Percentiles rank a stretch among this genome's conserved stretches.
Conservation (phyloP, 2,113 vertebrate genomes). For the Heloderma charlesbogerti region DNA sequence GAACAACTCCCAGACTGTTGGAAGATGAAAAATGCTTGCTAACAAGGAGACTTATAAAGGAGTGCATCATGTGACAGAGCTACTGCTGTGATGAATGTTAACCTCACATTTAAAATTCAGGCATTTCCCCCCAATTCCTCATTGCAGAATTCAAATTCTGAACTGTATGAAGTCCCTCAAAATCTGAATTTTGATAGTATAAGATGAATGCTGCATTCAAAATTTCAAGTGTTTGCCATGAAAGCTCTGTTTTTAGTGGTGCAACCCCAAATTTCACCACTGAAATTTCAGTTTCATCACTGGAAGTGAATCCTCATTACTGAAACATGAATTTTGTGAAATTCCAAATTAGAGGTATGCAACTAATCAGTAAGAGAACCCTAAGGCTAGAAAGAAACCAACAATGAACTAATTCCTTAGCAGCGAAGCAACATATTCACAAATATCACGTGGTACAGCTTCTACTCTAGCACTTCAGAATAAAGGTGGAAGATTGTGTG, state of each 20-base stretch:
- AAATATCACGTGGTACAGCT: background rate
- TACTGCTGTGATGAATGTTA: background rate
- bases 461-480: background rate
- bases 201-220: background rate
- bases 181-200: background rate
- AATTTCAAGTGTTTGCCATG: background rate
- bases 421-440: too few species aligned
- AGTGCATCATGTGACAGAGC: background rate
- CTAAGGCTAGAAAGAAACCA: background rate
- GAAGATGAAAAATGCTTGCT: slow-evolving; percentile 25
- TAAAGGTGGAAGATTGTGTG: background rate
- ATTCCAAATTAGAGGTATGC: background rate
- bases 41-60: slow-evolving; percentile 30
- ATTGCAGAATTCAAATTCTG: background rate
- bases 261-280: background rate
- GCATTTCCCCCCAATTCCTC: background rate
- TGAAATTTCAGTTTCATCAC: background rate
- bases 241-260: background rate
- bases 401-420: background rate
- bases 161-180: background rate
- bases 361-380: background rate
- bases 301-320: background rate
- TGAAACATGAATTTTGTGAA: background rate
- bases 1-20: slow-evolving; percentile 88
- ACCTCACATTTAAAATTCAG: background rate